Evolutionary conservation across 1,140 invertebrate species (phyloP).

Genomic region (Heliconius melpomene): DNA sequence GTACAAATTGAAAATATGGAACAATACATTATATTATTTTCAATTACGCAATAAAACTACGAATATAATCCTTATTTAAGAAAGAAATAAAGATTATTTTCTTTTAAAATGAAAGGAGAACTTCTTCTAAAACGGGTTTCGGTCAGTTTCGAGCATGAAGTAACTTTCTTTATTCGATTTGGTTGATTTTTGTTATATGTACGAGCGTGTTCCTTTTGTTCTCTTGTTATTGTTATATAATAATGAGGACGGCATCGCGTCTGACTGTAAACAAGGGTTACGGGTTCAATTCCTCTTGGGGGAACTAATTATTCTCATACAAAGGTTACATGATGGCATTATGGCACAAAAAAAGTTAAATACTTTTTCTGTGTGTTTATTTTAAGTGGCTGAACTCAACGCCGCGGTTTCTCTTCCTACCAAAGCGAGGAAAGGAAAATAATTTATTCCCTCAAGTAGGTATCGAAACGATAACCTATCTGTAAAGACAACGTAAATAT

Average conservation of each 20-base stretch:
- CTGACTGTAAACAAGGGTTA: neutral
- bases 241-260: neutral
- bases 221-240: neutral
- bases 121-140: slow-evolving; percentile 12
- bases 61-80: neutral
- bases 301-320: neutral
- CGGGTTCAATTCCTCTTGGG: neutral
- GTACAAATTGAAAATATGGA: neutral
- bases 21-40: neutral
- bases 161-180: slow-evolving; percentile 14
- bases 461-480: neutral
- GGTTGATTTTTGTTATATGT: neutral
- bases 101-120: neutral
- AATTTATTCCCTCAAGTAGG: neutral
- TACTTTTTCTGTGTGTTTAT: too few relatives aligned
- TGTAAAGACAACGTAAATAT: neutral
- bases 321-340: too few relatives aligned
- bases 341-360: too few relatives aligned
- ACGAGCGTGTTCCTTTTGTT: neutral
- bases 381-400: neutral
- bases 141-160: neutral
- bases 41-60: neutral
- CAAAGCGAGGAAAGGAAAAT: neutral
- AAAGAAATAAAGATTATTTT: neutral
- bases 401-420: neutral